These are phyloP conservation scores for Drosophila novamexicana DNA, from an alignment of 1,140 invertebrate species.

Conservation along the genomic window DNA sequence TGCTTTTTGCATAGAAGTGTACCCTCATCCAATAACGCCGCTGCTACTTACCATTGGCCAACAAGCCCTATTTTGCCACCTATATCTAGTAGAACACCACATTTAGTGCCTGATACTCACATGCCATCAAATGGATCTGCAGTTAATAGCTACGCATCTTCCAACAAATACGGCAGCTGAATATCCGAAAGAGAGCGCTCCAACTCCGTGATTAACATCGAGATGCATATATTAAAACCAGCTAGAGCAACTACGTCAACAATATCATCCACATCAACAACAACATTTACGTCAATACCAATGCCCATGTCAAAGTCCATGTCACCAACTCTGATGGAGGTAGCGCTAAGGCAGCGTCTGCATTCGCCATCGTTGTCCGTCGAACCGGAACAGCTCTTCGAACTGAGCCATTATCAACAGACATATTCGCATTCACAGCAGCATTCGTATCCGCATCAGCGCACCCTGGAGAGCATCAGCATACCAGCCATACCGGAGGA, in stretches of 20 bases:
- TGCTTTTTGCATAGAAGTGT: constrained; percentile 86
- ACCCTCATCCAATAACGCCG: constrained; percentile 85
- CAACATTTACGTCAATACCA: constrained; percentile 52
- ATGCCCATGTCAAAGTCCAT: constrained; percentile 45
- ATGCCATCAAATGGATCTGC: constrained; percentile 85
- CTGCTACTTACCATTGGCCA: constrained; percentile 90
- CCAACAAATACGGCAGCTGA: constrained; percentile 84
- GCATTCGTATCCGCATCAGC: constrained; percentile 26
- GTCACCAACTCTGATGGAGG: constrained; percentile 52
- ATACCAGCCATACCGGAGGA: constrained; percentile 68
- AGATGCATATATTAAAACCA: constrained; percentile 71
- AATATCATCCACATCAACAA: constrained; percentile 21
- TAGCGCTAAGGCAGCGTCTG: constrained; percentile 59
- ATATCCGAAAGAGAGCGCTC: constrained; percentile 84
- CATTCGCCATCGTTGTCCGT: constrained; percentile 41
- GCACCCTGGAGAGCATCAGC: constrained; percentile 22
- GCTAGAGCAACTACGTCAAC: constrained; percentile 10
- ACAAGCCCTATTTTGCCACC: constrained; percentile 90
- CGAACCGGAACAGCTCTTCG: constrained; percentile 19
- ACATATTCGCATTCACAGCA: constrained; percentile 14
- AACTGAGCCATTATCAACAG: constrained; percentile 9
- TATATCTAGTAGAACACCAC: constrained; percentile 88
- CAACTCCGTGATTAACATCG: constrained; percentile 79
- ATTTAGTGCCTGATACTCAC: constrained; percentile 89
- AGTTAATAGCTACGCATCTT: constrained; percentile 85